phyloP scores from a whole-genome alignment of 2,113 vertebrate species.

The Cephalopholis sonnerati region DNA sequence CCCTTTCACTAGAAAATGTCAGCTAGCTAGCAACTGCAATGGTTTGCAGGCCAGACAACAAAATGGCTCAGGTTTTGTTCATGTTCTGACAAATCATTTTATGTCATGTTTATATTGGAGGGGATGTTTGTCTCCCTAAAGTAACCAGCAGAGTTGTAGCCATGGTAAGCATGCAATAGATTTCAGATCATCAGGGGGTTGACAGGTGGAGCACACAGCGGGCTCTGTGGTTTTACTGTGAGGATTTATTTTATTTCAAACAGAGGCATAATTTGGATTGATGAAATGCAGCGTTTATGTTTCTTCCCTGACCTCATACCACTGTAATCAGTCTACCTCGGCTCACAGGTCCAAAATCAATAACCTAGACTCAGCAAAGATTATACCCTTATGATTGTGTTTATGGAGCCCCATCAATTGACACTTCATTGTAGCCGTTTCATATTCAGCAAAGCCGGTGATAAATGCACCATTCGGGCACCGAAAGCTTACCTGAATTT shows the following conservation, averaged over 20 bases:
- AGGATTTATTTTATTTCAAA: conserved; percentile 29
- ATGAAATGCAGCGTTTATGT: background rate
- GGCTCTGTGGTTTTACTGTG: conserved; percentile 3
- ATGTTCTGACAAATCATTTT: background rate
- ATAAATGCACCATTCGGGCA: conserved; percentile 54
- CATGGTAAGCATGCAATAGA: conserved; percentile 20
- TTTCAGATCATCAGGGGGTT: conserved; percentile 40
- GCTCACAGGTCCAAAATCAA: conserved; percentile 65
- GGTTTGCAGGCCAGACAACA: background rate
- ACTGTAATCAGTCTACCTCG: conserved; percentile 40
- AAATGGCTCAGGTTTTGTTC: background rate
- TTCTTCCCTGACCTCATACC: conserved; percentile 28
- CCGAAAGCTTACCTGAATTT: conserved; percentile 64
- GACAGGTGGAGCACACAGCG: conserved; percentile 27
- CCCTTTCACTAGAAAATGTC: background rate
- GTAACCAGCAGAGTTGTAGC: conserved; percentile 12
- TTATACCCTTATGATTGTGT: conserved; percentile 55
- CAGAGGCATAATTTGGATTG: conserved; percentile 23
- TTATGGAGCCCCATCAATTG: conserved; percentile 62
- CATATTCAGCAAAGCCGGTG: conserved; percentile 52
- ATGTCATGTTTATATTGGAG: background rate
- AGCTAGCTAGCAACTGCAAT: background rate
- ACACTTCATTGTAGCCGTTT: conserved; percentile 61
- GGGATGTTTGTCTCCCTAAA: background rate
- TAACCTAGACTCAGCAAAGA: conserved; percentile 62